These are phyloP conservation scores for Scaeva pyrastri DNA, from an alignment of 2,888 invertebrate species.

Conservation along the genomic window DNA sequence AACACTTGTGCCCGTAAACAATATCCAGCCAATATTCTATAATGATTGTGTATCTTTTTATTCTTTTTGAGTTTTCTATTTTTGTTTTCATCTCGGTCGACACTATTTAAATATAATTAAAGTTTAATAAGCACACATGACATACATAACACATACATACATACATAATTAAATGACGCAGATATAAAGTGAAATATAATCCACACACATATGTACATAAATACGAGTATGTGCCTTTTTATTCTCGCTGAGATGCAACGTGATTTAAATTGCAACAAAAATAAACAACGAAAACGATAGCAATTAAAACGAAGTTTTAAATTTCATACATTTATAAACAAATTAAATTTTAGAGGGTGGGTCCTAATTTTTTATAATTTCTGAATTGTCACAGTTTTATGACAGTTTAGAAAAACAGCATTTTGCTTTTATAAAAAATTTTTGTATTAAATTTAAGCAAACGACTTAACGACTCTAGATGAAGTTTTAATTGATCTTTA, in stretches of 20 bases:
- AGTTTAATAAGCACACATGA: slow-evolving; percentile 5
- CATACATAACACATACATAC: not conserved
- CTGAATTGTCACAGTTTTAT: too few relatives aligned
- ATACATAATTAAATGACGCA: not conserved
- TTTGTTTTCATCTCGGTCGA: slow-evolving; percentile 7
- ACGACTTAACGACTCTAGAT: too few relatives aligned
- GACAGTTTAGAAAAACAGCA: too few relatives aligned
- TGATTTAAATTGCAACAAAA: not conserved
- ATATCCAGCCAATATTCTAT: slow-evolving; percentile 17
- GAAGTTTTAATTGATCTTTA: too few relatives aligned
- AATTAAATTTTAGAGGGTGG: not conserved
- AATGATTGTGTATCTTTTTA: slow-evolving; percentile 8
- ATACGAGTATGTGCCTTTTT: too few relatives aligned
- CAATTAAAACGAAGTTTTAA: slow-evolving; percentile 13
- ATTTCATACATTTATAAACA: slow-evolving; percentile 2
- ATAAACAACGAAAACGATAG: not conserved
- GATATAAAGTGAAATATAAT: slow-evolving; percentile 30
- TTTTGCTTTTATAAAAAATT: too few relatives aligned
- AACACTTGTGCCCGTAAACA: slow-evolving; percentile 9
- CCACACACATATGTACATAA: not conserved
- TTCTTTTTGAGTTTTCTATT: not conserved
- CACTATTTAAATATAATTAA: slow-evolving; percentile 24
- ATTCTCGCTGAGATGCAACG: not conserved
- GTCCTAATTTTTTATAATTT: not conserved
- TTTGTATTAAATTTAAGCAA: too few relatives aligned